Evolutionary conservation across 92 coral and sea anemone species (phyloP), one percentile per base, ranked within the genome.

Genomic region (Porites rus): DNA sequence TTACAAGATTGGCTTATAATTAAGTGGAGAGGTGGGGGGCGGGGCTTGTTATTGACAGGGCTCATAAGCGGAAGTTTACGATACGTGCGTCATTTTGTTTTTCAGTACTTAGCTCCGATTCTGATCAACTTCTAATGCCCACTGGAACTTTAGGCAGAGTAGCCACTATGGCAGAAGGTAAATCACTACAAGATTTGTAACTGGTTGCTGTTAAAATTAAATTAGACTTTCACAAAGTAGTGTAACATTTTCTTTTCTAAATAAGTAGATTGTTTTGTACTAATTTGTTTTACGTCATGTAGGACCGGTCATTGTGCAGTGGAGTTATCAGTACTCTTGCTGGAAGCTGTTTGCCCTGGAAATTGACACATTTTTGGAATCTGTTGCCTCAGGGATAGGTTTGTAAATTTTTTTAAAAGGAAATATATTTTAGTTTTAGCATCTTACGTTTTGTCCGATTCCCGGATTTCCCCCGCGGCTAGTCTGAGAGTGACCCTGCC

Each of bases 271-370:
- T 38, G 46, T 38, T 38, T 38, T 38, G 46, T 38, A 38, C 2
- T 38, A 4, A 38, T 38, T 38, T 38, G 46, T 38, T 38, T 22
- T 38, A 38, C 4, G 10, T 76, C 6, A 59, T 7, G 14, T 79
- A 97, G 99, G 99, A 50, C 88, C 93, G 65, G 92, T 92, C 56
- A 94, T 92, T 9, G 91, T 97, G 50, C 95, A 93, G 68, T 97
- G 99, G 99, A 86, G 87, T 70, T 93, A 88, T 69, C 85, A 56
- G 2, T 97, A 93, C 81, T 97, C 99, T 19, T 91, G 98, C 76
- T 97, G 98, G 99, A 90, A 93, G 56, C 90, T 97, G 28, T 97
- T 97, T 83, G 85, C 87, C n/a, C 86, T 95, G 84, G 99, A 97
- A 81, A 86, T 97, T n/a, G 98, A 95, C 67, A 51, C 96, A 10